Evolutionary conservation across 2,797 vertebrate species (phyloP), one percentile per base, ranked within the genome.

Genomic region (Sarcoramphus papa): DNA sequence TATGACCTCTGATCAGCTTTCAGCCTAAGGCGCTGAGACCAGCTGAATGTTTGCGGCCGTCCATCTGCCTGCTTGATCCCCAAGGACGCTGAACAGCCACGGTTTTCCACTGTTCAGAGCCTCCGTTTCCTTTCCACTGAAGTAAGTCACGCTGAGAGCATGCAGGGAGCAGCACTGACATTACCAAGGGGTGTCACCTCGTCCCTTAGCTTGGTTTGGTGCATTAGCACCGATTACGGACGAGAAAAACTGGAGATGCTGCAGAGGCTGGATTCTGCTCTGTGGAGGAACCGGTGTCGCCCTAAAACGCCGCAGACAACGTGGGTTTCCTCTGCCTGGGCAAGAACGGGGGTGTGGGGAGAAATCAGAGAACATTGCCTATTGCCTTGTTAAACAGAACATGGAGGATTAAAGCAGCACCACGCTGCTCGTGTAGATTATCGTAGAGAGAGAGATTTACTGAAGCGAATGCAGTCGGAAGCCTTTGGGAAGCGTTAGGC

Each of bases 111-210:
- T 0, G 1, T 3, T 19, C 25, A 4, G 6, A 51, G 14, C 37
- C 35, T 31, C 48, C 1, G 1, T 24, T 22, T 9, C 8, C 13
- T 25, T 48, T 17, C 13, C 37, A 2, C 5, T 3, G 37, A 2
- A 40, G 7, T 3, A 7, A 50, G 14, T 22, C 28, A 0, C 0
- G 16, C 70, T 0, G 17, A 35, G 13, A 35, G 62, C 43, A 7
- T 1, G 28, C 35, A 8, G 27, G 0, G 5, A 54, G 60, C 41
- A 19, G 69, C n/a, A 4, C 6, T 1, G 1, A 14, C 33, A 0
- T 0, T 0, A 1, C 3, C 3, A 2, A 9, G 13, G 33, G 20
- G 2, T 0, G 8, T 30, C 45, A 14, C 5, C 2, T 12, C 2
- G 27, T 4, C 35, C 40, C 53, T 10, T 2, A 25, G 6, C 30